Base-by-base conservation (phyloP, 1,140 invertebrate species). In the Leptopilina clavipes region DNA sequence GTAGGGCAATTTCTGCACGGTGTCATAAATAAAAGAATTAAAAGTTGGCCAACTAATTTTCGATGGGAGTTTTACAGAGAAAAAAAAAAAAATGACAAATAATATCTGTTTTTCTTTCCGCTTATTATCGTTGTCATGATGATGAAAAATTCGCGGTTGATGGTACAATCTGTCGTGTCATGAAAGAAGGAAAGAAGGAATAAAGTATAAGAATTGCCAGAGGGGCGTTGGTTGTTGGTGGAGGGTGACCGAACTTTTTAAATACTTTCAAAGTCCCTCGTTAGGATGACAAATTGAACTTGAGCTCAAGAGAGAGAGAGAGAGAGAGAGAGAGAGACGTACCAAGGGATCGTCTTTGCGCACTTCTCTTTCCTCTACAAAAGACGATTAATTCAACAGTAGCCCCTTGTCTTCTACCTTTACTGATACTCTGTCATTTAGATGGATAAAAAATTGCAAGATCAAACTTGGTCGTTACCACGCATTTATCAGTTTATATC, bases 251-350 rank as follows among this genome's bases (percentile, higher is more conserved):
- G 40, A 86, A 86, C 86, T 87, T 87, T 87, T 86, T 87, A 87
- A 87, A 87, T 87, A 86, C 84, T 85, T 86, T 80, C 80, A 72
- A 83, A 83, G 80, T 82, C 83, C 81, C 82, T 85, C 83, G 78
- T 83, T 84, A 84, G 85, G 78, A 86, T 86, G 86, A 88, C 85
- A 88, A 88, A 88, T 86, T 88, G 82, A 79, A 43, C 70, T 5
- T 25, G 54, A 73, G 37, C 74, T 71, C n/a, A n/a, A n/a, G 25
- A 31, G 25, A 31, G 25, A 31, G 25, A 31, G 14, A 70, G 71
- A 40, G 25, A 31, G 25, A 31, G 25, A 31, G 25, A 31, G 25
- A 31, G 25, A 31, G 14, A 70, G 71, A 40, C 74, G 75, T 76
- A 72, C 45, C 72, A 14, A 71, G 71, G 71, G 75, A 78, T 77